These are phyloP conservation scores for Notothenia rossii DNA, from an alignment of 2,113 vertebrate genomes.

Conservation along the genomic window DNA sequence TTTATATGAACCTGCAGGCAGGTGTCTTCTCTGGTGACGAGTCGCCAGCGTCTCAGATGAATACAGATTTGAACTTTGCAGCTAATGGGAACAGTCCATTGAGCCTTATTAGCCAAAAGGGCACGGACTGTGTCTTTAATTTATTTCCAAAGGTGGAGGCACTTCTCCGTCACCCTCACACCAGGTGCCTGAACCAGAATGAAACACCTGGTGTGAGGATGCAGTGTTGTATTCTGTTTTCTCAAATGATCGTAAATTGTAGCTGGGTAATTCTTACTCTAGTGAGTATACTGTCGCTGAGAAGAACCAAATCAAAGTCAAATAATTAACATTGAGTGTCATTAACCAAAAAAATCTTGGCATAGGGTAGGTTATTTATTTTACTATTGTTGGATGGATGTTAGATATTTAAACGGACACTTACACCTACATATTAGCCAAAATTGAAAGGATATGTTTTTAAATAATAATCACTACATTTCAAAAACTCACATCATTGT, in stretches of 20 bases:
- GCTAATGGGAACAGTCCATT: conserved; percentile 30
- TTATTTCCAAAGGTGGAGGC: neutral
- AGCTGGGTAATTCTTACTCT: neutral
- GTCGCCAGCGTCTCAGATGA: neutral
- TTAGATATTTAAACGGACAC: no score
- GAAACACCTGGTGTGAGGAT: neutral
- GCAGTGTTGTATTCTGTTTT: neutral
- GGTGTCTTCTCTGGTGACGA: conserved; percentile 8
- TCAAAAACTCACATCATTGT: neutral
- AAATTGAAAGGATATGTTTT: neutral
- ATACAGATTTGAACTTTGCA: conserved; percentile 48
- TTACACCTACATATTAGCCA: neutral
- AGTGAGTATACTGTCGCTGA: neutral
- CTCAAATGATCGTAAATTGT: conserved; percentile 5
- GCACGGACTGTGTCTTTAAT: conserved; percentile 17
- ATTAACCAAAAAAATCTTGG: no score
- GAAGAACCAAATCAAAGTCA: neutral
- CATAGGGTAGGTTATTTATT: neutral
- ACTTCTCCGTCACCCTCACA: neutral
- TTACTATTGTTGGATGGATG: neutral
- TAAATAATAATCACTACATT: neutral
- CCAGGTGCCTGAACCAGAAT: no score
- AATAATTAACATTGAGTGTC: neutral
- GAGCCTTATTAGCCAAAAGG: conserved; percentile 50
- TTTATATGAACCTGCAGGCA: conserved; percentile 6